Evolutionary conservation across 2,113 vertebrate species (phyloP).

Genomic region (Trematocara unimaculatum): DNA sequence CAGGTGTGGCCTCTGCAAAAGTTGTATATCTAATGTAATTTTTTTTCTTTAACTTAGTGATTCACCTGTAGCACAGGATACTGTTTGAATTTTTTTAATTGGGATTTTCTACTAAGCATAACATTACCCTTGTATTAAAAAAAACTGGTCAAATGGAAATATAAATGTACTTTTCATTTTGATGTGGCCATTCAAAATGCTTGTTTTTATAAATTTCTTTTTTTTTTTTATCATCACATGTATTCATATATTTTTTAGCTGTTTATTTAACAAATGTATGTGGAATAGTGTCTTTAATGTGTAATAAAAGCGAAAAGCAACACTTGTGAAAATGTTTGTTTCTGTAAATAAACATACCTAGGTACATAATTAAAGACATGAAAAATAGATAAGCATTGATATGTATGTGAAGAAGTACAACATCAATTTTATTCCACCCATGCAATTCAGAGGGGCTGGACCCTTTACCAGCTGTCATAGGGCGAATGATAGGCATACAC

Average conservation of each 20-base stretch:
- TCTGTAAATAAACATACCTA: background rate
- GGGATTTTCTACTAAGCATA: conserved; percentile 13
- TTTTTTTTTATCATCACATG: background rate
- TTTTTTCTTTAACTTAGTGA: background rate
- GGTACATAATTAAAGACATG: background rate
- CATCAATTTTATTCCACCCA: background rate
- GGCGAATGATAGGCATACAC: background rate
- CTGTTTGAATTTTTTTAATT: conserved; percentile 47
- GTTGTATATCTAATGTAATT: background rate
- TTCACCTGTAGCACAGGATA: conserved; percentile 31
- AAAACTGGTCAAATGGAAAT: conserved; percentile 6
- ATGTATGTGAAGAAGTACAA: background rate
- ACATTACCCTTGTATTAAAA: background rate
- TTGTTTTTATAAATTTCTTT: background rate
- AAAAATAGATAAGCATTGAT: background rate
- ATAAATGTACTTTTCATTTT: conserved; percentile 50
- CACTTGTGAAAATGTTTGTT: background rate
- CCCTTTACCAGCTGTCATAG: background rate
- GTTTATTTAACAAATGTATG: conserved; percentile 4
- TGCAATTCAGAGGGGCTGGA: background rate
- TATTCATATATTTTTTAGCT: background rate
- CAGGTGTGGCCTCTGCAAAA: background rate
- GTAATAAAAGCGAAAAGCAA: conserved; percentile 32
- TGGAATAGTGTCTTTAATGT: conserved; percentile 35
- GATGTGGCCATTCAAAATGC: background rate